Evolutionary conservation across 2,888 invertebrate species (phyloP).

Genomic region (Drosophila prolongata): DNA sequence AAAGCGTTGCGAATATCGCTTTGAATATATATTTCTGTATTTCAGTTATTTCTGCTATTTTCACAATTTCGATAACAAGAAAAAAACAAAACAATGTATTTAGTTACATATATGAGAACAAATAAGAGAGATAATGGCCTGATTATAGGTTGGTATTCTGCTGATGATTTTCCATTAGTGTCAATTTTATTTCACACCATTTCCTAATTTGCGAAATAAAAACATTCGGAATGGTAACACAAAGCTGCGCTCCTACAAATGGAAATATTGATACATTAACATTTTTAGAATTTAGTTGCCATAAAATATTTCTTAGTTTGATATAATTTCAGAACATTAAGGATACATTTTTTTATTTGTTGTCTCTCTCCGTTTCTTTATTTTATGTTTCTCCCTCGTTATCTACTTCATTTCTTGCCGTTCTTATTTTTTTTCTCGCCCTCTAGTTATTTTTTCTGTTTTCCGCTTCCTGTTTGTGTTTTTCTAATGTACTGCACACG

Average conservation of each 20-base stretch:
- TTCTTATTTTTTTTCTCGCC: neutral
- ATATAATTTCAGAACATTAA: neutral
- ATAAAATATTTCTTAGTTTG: too few relatives aligned
- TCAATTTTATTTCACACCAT: too few relatives aligned
- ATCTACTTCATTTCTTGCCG: constrained; percentile 63
- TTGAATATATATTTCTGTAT: constrained; percentile 28
- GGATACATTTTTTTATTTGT: neutral
- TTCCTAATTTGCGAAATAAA: too few relatives aligned
- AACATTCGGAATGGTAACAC: too few relatives aligned
- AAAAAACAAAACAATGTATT: neutral
- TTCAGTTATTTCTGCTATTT: constrained; percentile 4
- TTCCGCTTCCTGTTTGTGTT: constrained; percentile 14
- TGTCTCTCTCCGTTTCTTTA: neutral
- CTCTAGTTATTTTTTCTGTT: constrained; percentile 11
- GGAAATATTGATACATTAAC: too few relatives aligned
- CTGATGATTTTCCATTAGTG: too few relatives aligned
- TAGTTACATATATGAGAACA: neutral
- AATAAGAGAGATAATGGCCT: neutral
- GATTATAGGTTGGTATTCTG: neutral
- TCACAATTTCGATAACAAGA: constrained; percentile 22
- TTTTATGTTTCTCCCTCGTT: constrained; percentile 66
- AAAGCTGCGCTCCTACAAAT: too few relatives aligned
- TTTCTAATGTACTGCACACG: constrained; percentile 70
- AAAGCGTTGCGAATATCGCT: constrained; percentile 56
- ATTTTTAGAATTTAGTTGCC: too few relatives aligned